Evolutionary conservation across 2,888 invertebrate species (phyloP).

Genomic region (Pristionchus mayeri): DNA sequence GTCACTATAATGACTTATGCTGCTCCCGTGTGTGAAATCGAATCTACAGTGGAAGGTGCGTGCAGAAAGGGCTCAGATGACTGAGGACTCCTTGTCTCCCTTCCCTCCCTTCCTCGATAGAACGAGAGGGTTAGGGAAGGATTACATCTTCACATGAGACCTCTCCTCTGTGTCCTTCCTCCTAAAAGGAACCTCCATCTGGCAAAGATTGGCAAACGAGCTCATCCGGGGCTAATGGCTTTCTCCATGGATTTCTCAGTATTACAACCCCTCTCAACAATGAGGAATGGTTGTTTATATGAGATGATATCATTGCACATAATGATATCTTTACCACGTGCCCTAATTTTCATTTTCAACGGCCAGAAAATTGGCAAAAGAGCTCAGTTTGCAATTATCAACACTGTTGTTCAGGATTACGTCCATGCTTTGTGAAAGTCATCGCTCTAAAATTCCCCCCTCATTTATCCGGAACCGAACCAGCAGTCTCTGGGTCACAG

Average conservation of each 20-base stretch:
- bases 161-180: conserved; percentile 16
- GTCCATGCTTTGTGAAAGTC: too few relatives aligned
- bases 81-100: conserved; percentile 41
- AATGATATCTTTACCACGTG: too few relatives aligned
- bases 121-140: conserved; percentile 44
- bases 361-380: too few relatives aligned
- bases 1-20: conserved; percentile 8
- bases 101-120: not conserved
- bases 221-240: conserved; percentile 27
- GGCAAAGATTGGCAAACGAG: conserved; percentile 35
- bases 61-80: conserved; percentile 34
- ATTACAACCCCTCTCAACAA: conserved; percentile 48
- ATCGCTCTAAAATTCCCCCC: too few relatives aligned
- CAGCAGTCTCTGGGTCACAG: not conserved
- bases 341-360: too few relatives aligned
- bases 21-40: not conserved
- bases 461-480: conserved; percentile 21
- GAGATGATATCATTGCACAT: too few relatives aligned
- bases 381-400: too few relatives aligned
- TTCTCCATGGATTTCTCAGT: conserved; percentile 39
- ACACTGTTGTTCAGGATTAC: too few relatives aligned
- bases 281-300: too few relatives aligned
- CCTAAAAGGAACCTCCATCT: conserved; percentile 26
- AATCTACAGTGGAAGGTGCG: conserved; percentile 37
- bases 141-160: conserved; percentile 44